Conservation (phyloP, 1,140 invertebrate genomes). For the Caenorhabditis latens region DNA sequence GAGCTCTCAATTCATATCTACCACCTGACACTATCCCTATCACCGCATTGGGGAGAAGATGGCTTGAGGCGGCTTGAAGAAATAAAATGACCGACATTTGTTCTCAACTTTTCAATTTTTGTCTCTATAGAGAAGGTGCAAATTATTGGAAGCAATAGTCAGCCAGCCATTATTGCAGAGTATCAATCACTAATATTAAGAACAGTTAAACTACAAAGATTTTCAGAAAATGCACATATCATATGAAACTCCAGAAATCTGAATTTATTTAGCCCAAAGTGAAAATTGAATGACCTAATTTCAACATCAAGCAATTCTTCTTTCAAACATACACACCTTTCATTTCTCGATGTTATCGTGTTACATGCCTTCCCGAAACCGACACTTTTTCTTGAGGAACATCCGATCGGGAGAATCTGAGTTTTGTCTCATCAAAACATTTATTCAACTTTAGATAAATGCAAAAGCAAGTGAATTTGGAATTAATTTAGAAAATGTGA, state of each 20-base stretch:
- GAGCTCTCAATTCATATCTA: slow-evolving; percentile 42
- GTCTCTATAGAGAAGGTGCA: neutral
- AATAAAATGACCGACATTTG: slow-evolving; percentile 25
- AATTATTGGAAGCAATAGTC: neutral
- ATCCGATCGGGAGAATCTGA: neutral
- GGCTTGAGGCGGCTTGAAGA: slow-evolving; percentile 25
- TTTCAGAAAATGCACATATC: too few species aligned
- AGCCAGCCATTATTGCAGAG: too few species aligned
- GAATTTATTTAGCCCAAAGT: neutral
- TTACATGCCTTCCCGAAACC: neutral
- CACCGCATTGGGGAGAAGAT: slow-evolving; percentile 31
- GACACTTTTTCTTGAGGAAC: slow-evolving; percentile 9
- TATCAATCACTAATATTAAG: too few species aligned
- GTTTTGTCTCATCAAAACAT: neutral
- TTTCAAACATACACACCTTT: neutral
- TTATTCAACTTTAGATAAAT: slow-evolving; percentile 20
- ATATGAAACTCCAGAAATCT: neutral
- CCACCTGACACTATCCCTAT: slow-evolving; percentile 52
- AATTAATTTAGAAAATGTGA: neutral
- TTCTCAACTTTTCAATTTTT: neutral
- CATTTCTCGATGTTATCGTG: slow-evolving; percentile 47
- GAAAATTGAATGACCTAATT: slow-evolving; percentile 31
- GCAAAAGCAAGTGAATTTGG: slow-evolving; percentile 21
- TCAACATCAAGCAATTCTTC: neutral
- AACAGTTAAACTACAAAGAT: too few species aligned